phyloP scores from a whole-genome alignment of 2,888 invertebrate genomes.

The Cheilosia pagana region DNA sequence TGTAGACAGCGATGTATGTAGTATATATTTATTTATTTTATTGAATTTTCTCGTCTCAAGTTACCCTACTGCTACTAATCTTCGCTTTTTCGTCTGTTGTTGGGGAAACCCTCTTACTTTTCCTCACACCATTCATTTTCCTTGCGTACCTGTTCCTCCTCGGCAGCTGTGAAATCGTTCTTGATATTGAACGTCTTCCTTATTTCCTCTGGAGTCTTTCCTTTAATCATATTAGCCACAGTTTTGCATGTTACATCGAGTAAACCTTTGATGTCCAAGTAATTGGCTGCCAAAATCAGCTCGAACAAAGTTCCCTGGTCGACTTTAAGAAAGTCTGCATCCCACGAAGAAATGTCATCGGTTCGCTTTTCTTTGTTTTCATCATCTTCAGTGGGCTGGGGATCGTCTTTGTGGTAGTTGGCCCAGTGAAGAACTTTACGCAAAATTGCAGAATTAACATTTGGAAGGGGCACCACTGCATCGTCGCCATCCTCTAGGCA shows the following conservation, averaged over 20 bases:
- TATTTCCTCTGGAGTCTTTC: conserved; percentile 98
- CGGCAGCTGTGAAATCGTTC: conserved; percentile 97
- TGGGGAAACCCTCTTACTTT: conserved; percentile 76
- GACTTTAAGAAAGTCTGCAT: conserved; percentile 99
- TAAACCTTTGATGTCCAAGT: conserved; percentile 97
- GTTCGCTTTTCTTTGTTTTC: conserved; percentile 99
- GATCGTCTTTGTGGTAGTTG: conserved; percentile 97
- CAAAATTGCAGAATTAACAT: conserved; percentile 98
- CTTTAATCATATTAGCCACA: conserved; percentile 99
- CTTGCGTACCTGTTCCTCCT: conserved; percentile 98
- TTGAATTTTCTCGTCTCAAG: conserved; percentile 3
- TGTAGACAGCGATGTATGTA: conserved; percentile 15
- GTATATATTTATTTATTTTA: background rate
- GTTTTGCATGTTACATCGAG: conserved; percentile 99
- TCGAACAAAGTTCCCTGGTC: conserved; percentile 98
- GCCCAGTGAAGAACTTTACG: conserved; percentile 97
- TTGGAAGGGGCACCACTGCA: conserved; percentile 97
- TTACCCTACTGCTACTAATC: conserved; percentile 28
- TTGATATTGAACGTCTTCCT: conserved; percentile 98
- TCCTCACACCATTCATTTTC: conserved; percentile 93
- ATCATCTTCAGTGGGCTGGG: conserved; percentile 97
- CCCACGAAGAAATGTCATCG: conserved; percentile 99
- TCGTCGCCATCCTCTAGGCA: conserved; percentile 96
- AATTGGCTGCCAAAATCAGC: conserved; percentile 98
- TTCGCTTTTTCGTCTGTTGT: background rate